phyloP scores from a whole-genome alignment of 1,140 invertebrate genomes.

The Meloidogyne hapla region DNA sequence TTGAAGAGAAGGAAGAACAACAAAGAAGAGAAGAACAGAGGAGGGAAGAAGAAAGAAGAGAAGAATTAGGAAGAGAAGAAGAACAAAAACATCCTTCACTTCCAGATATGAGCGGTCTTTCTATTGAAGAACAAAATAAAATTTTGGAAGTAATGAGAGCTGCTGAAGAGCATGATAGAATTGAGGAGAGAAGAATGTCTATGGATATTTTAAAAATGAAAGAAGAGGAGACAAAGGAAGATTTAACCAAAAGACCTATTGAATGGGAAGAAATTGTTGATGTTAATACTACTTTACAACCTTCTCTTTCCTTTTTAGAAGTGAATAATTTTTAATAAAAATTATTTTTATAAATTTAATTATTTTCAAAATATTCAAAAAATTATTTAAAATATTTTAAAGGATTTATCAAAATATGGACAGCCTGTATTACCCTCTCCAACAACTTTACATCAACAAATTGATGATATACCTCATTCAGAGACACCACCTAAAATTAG shows the following conservation, averaged over 20 bases:
- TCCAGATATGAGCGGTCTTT: slow-evolving; percentile 36
- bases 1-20: not conserved
- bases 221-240: not conserved
- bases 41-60: not conserved
- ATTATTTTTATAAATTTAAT: too few species aligned
- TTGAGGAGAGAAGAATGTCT: not conserved
- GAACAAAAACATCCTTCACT: not conserved
- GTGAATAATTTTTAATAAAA: not conserved
- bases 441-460: not conserved
- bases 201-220: not conserved
- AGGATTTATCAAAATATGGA: slow-evolving; percentile 23
- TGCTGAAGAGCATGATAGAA: slow-evolving; percentile 52
- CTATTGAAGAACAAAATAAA: slow-evolving; percentile 51
- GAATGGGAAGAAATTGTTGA: slow-evolving; percentile 1
- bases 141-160: slow-evolving; percentile 56
- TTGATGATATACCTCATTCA: not conserved
- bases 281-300: not conserved
- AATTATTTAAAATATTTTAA: not conserved
- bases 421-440: slow-evolving; percentile 4
- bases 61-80: not conserved
- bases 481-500: not conserved
- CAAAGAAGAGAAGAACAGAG: not conserved
- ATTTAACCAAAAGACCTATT: not conserved
- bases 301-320: not conserved
- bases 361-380: not conserved